phyloP scores from a whole-genome alignment of 2,113 vertebrate species.

The Henicopernis longicauda region DNA sequence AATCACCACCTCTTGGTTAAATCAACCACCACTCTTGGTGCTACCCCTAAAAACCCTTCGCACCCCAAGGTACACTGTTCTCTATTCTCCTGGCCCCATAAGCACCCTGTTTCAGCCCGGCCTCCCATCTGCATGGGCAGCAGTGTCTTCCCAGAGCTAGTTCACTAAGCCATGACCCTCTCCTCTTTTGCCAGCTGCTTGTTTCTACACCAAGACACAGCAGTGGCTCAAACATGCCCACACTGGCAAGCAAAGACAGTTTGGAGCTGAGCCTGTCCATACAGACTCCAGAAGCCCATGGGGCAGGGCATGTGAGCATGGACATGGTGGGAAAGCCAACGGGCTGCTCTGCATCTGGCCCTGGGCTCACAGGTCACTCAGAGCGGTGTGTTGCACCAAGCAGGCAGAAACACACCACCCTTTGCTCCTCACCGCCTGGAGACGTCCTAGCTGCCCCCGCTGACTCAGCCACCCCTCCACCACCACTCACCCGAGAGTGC shows the following conservation, averaged over 20 bases:
- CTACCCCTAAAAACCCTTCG: neutral
- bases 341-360: neutral
- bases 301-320: neutral
- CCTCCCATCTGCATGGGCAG: neutral
- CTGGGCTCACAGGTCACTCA: rapidly evolving
- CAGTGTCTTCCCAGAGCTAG: neutral
- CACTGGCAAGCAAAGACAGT: neutral
- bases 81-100: neutral
- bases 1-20: neutral
- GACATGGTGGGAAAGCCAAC: neutral
- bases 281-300: neutral
- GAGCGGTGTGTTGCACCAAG: neutral
- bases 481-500: rapidly evolving
- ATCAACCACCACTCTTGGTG: neutral
- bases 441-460: rapidly evolving
- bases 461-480: neutral
- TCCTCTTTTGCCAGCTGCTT: neutral
- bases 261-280: neutral
- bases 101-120: neutral
- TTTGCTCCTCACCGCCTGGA: rapidly evolving
- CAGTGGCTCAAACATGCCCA: neutral
- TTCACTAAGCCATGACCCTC: neutral
- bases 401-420: neutral
- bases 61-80: neutral
- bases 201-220: neutral